Conservation (phyloP, 2,888 invertebrate genomes). For the Platyscelio sp. region DNA sequence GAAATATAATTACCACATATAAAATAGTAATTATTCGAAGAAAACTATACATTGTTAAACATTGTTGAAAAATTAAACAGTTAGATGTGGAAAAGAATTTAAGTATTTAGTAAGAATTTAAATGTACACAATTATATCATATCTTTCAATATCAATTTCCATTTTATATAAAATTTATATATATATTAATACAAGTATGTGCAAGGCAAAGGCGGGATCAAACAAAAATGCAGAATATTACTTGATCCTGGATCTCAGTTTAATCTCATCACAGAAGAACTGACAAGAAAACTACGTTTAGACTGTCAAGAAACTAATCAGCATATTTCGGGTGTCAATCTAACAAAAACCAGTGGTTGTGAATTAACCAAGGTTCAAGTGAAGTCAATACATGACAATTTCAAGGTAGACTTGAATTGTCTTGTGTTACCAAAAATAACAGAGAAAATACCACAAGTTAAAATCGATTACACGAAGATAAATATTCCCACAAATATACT, state of each 20-base stretch:
- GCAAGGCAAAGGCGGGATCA: not conserved
- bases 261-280: not conserved
- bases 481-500: constrained; percentile 11
- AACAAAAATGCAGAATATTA: constrained; percentile 12
- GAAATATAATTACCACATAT: too few relatives aligned
- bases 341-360: not conserved
- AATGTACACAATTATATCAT: too few relatives aligned
- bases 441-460: not conserved
- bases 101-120: too few relatives aligned
- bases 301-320: not conserved
- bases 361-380: not conserved
- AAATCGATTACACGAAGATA: not conserved
- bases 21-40: too few relatives aligned
- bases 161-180: too few relatives aligned
- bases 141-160: too few relatives aligned
- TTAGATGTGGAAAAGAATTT: too few relatives aligned
- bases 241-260: not conserved
- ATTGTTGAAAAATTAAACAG: too few relatives aligned
- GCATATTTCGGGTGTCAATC: not conserved
- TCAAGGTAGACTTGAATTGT: not conserved
- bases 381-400: not conserved
- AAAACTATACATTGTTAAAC: too few relatives aligned
- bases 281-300: not conserved
- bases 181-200: not conserved
- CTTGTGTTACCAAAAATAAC: not conserved